These are phyloP conservation scores for Amiota minor DNA, from an alignment of 2,888 invertebrate species.

Conservation along the genomic window DNA sequence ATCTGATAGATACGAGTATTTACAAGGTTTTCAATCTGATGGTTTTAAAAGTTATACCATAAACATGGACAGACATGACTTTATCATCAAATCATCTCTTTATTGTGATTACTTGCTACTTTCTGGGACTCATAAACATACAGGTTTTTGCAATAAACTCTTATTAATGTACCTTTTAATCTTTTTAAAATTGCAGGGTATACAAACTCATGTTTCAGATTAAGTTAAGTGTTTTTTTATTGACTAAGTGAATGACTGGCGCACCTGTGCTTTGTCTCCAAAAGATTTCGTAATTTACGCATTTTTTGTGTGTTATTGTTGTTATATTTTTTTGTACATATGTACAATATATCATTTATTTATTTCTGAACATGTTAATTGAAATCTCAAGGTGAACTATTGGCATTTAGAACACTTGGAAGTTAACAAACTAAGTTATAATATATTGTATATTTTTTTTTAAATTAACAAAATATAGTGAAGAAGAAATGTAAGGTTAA, in stretches of 20 bases:
- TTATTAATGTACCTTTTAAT: no score
- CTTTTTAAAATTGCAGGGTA: no score
- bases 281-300: background rate
- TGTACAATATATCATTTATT: constrained; percentile 14
- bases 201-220: background rate
- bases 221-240: background rate
- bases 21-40: no score
- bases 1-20: no score
- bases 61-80: no score
- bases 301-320: background rate
- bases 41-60: no score
- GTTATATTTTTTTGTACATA: constrained; percentile 11
- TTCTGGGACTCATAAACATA: no score
- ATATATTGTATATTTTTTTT: background rate
- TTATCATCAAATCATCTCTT: no score
- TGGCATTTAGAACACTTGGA: constrained; percentile 46
- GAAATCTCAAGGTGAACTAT: constrained; percentile 53
- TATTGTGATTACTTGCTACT: no score
- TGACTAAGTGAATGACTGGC: background rate
- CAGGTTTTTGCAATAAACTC: no score
- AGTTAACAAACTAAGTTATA: background rate
- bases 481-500: background rate
- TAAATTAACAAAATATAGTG: no score
- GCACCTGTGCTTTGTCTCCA: background rate
- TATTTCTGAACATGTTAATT: constrained; percentile 36